Conservation (phyloP, 1,140 invertebrate genomes). For the Hyphantria cunea region DNA sequence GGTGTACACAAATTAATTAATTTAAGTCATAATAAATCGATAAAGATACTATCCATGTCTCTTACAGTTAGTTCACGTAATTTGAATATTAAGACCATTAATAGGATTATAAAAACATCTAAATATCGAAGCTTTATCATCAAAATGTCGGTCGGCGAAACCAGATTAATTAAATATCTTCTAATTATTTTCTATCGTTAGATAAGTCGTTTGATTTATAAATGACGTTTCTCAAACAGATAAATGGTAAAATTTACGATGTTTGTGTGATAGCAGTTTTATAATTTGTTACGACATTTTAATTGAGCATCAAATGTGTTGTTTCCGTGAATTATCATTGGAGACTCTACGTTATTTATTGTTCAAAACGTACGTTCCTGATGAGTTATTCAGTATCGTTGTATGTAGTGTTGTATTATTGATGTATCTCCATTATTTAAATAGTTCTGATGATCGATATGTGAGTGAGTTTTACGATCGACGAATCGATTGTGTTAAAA, state of each 20-base stretch:
- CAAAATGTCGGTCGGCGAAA: slow-evolving; percentile 28
- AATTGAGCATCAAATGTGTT: slow-evolving; percentile 44
- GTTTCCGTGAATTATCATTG: slow-evolving; percentile 33
- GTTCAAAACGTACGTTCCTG: slow-evolving; percentile 15
- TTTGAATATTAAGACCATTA: slow-evolving; percentile 27
- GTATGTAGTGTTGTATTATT: background rate
- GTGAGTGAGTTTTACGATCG: too few species aligned
- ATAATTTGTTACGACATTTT: slow-evolving; percentile 59
- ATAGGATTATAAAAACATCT: slow-evolving; percentile 22
- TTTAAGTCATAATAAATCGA: background rate
- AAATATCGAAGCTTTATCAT: slow-evolving; percentile 24
- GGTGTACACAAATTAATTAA: slow-evolving; percentile 1
- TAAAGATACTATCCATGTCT: too few species aligned
- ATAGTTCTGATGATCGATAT: too few species aligned
- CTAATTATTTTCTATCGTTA: slow-evolving; percentile 74
- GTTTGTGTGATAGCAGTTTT: slow-evolving; percentile 63
- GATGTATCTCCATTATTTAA: background rate
- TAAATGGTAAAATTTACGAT: slow-evolving; percentile 64
- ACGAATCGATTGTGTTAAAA: too few species aligned
- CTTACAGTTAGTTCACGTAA: background rate
- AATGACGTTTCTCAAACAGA: slow-evolving; percentile 48
- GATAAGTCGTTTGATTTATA: slow-evolving; percentile 74
- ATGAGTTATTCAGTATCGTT: slow-evolving; percentile 11
- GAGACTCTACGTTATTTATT: slow-evolving; percentile 33
- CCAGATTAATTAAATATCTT: slow-evolving; percentile 72